Evolutionary conservation across 2,113 vertebrate species (phyloP), one percentile per base, ranked within the genome.

Genomic region (Arvicanthis niloticus): DNA sequence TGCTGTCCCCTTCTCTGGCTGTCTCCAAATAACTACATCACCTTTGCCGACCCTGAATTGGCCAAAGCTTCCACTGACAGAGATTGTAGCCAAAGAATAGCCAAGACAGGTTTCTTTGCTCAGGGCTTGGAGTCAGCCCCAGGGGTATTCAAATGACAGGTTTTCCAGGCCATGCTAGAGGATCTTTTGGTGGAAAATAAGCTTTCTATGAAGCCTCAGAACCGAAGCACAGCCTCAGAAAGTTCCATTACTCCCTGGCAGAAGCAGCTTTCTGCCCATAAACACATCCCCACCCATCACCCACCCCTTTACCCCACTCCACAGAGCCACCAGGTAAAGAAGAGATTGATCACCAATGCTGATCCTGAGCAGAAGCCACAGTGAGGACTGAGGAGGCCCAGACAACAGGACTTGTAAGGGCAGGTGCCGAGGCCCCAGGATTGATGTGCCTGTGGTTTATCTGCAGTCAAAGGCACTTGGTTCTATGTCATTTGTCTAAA

Each of bases 401-500:
- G 75, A 19, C 7, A 53, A 22, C 8, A 17, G 60, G 37, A 40
- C 72, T 21, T 16, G 3, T 81, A 48, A 2, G 5, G 19, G 40
- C 11, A 0, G 22, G 56, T 0, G 0, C 12, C 22, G 0, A 42
- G 78, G 62, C 24, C 72, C 53, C 9, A 51, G 37, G 42, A 84
- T 1, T 37, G n/a, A 34, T 29, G 1, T 11, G 3, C 77, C 82
- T 91, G 88, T 51, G 75, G 26, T n/a, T 91, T 40, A 40, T 56
- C 42, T 68, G 37, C 29, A 60, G 17, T 51, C 19, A 76, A 81
- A 34, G 34, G 9, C 45, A 80, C 2, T 92, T 60, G 0, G 65
- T 48, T 78, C 72, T 81, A 37, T 91, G 70, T 24, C 76, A 92
- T 85, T 95, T 88, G 37, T 94, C 67, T 92, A 95, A 88, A 95